Percentiles rank a stretch among this genome's conserved stretches.
Evolutionary conservation across 2,113 vertebrate genomes (phyloP).

Genomic region (Cisticola juncidis): DNA sequence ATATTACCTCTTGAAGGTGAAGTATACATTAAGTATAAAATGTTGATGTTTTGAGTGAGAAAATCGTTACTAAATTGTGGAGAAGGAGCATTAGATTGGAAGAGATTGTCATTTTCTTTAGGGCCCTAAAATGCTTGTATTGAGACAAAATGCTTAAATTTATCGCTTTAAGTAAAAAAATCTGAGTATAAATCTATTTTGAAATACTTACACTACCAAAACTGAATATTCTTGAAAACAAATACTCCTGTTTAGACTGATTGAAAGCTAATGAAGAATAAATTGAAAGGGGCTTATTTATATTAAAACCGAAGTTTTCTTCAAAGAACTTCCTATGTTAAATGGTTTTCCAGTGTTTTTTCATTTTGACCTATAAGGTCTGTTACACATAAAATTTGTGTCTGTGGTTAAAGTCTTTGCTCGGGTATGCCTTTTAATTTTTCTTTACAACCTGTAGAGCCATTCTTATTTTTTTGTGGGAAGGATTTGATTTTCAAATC

Average conservation of each 20-base stretch:
- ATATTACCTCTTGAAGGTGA: not conserved
- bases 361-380: not conserved
- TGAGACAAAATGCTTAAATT: not conserved
- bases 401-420: not conserved
- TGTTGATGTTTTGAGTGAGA: not conserved
- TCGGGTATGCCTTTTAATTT: not conserved
- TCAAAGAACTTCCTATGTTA: not conserved
- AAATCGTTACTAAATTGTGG: not conserved
- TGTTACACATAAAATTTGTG: not conserved
- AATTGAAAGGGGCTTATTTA: not conserved
- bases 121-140: not conserved
- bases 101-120: not conserved
- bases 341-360: not conserved
- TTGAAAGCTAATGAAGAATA: not conserved
- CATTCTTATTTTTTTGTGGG: not conserved
- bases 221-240: not conserved
- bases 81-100: not conserved
- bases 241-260: not conserved
- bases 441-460: constrained; percentile 27
- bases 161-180: not conserved
- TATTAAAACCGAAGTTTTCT: not conserved
- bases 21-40: not conserved
- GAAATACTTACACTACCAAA: not conserved
- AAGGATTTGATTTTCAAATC: not conserved
- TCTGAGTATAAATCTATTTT: not conserved